Conservation (phyloP, 1,140 invertebrate species). For the Protaetia brevitarsis region DNA sequence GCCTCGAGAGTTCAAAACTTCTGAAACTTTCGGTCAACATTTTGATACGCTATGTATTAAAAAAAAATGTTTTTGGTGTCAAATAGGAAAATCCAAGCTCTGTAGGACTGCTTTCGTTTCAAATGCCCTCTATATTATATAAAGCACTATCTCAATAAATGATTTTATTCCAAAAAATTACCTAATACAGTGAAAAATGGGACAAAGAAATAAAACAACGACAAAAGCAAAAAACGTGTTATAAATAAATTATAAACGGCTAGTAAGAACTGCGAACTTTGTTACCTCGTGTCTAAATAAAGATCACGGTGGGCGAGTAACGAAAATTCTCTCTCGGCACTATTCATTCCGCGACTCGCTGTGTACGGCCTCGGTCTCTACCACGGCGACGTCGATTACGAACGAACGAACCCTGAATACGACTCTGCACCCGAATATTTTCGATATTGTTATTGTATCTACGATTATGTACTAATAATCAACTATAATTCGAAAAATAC, state of each 20-base stretch:
- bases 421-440: slow-evolving; percentile 26
- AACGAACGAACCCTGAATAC: slow-evolving; percentile 42
- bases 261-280: slow-evolving; percentile 35
- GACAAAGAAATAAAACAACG: not conserved
- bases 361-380: slow-evolving; percentile 39
- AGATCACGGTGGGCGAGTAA: slow-evolving; percentile 43
- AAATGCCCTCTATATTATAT: no score
- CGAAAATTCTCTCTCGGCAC: slow-evolving; percentile 41
- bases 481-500: no score
- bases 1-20: no score
- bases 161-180: no score
- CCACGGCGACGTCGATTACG: slow-evolving; percentile 31
- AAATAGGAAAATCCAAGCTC: no score
- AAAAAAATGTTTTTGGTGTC: no score
- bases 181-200: no score
- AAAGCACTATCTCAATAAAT: no score
- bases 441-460: not conserved
- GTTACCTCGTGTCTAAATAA: slow-evolving; percentile 44
- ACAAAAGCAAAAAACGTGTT: slow-evolving; percentile 34
- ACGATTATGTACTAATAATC: no score
- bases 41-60: no score
- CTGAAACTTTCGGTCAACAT: no score
- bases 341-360: slow-evolving; percentile 41
- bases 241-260: slow-evolving; percentile 41
- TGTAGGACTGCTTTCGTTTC: no score